Evolutionary conservation across 2,113 vertebrate genomes (phyloP).

Genomic region (Carassius gibelio): DNA sequence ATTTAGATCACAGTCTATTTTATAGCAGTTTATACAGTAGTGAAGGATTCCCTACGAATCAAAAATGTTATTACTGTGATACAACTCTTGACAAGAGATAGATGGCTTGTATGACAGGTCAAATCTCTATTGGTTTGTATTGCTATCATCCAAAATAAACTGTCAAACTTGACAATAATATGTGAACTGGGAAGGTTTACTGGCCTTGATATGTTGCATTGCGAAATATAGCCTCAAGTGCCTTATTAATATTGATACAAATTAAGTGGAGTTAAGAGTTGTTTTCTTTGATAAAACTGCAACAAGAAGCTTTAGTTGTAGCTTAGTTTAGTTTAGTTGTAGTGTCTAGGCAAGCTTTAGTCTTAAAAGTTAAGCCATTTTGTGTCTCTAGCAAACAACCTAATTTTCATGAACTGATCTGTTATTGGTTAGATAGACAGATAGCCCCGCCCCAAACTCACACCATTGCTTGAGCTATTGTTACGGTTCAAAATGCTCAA

Average conservation of each 20-base stretch:
- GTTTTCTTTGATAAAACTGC: neutral
- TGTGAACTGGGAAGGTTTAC: neutral
- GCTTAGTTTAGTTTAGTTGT: too few species aligned
- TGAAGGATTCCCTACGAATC: neutral
- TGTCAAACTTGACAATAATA: neutral
- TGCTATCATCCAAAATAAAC: neutral
- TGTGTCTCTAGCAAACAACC: neutral
- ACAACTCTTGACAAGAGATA: conserved; percentile 8
- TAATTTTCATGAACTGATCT: neutral
- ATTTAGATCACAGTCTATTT: conserved; percentile 7
- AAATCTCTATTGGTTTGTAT: neutral
- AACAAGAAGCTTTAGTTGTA: neutral
- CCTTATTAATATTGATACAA: neutral
- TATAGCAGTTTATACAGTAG: neutral
- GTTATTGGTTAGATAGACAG: neutral
- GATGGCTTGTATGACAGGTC: conserved; percentile 1
- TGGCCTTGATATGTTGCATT: neutral
- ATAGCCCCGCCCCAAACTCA: neutral
- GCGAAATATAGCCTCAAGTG: neutral
- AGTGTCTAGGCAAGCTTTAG: too few species aligned
- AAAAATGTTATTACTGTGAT: neutral
- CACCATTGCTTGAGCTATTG: neutral
- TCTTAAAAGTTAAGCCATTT: neutral
- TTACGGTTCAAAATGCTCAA: neutral
- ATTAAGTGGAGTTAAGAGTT: neutral